Evolutionary conservation across 2,797 vertebrate species (phyloP).

Genomic region (Tapirus indicus): DNA sequence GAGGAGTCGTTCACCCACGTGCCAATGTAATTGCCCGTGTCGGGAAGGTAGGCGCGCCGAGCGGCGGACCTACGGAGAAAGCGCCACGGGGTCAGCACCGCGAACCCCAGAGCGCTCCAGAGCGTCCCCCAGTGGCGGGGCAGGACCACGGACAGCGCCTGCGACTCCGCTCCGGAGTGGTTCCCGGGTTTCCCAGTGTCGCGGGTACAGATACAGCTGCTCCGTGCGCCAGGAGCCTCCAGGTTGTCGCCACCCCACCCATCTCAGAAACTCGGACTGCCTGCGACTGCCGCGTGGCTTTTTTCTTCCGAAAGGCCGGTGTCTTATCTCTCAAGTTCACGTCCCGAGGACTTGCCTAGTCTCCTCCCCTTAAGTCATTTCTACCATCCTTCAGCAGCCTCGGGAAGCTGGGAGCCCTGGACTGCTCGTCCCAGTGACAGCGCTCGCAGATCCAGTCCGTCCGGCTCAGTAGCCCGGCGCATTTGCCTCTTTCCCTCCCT

Average conservation of each 20-base stretch:
- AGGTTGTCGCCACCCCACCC: background rate
- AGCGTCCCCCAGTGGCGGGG: slow-evolving; percentile 77
- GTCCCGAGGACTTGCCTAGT: slow-evolving; percentile 68
- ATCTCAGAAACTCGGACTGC: slow-evolving; percentile 40
- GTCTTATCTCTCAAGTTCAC: slow-evolving; percentile 70
- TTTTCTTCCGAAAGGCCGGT: background rate
- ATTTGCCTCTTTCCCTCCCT: background rate
- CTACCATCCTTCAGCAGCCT: background rate
- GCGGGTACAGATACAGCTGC: slow-evolving; percentile 64
- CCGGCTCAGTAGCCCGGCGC: slow-evolving; percentile 52
- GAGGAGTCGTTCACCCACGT: slow-evolving; percentile 30
- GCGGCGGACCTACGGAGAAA: background rate
- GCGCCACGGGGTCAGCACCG: accelerated
- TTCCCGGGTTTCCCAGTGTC: background rate
- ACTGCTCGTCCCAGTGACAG: slow-evolving; percentile 37
- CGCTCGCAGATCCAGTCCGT: slow-evolving; percentile 18
- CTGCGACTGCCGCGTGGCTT: background rate
- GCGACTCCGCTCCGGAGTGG: slow-evolving; percentile 61
- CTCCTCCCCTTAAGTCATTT: slow-evolving; percentile 60
- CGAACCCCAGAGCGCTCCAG: background rate
- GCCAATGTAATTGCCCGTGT: background rate
- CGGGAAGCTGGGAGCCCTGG: background rate
- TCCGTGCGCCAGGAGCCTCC: background rate
- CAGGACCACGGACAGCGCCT: slow-evolving; percentile 59
- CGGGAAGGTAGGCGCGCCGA: background rate